Conservation (phyloP, 2,888 invertebrate species). For the Periphyllus acericola region DNA sequence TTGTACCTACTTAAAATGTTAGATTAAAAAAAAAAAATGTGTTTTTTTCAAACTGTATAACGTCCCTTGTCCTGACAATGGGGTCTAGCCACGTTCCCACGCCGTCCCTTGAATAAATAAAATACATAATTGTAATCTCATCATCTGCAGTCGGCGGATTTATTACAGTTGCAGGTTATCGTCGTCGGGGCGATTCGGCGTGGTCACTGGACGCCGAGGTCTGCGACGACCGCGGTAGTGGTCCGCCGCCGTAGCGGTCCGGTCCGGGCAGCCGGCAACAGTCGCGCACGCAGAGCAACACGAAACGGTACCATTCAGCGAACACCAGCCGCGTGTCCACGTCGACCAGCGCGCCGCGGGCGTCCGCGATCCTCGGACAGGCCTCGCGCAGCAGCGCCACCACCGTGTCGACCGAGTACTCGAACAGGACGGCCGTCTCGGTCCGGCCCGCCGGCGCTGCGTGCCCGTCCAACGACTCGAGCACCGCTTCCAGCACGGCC, state of each 20-base stretch:
- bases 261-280: neutral
- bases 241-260: neutral
- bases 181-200: too few relatives aligned
- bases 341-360: neutral
- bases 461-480: neutral
- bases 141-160: too few relatives aligned
- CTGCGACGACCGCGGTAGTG: neutral
- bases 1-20: too few relatives aligned
- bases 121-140: too few relatives aligned
- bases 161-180: too few relatives aligned
- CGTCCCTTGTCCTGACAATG: too few relatives aligned
- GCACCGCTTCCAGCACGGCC: neutral
- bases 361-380: constrained; percentile 30
- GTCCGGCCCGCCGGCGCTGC: neutral
- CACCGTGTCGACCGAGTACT: neutral
- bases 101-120: too few relatives aligned
- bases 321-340: constrained; percentile 31
- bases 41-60: too few relatives aligned
- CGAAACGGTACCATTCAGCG: constrained; percentile 50
- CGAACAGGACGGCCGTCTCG: neutral
- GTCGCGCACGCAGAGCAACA: constrained; percentile 34
- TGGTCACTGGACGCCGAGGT: too few relatives aligned
- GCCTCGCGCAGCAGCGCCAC: constrained; percentile 10
- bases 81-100: too few relatives aligned
- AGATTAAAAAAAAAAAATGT: too few relatives aligned